A percentile compares a stretch with the other conserved stretches of the same genome.
Evolutionary conservation across 2,113 vertebrate genomes (phyloP).

Genomic region (Mustelus asterias): DNA sequence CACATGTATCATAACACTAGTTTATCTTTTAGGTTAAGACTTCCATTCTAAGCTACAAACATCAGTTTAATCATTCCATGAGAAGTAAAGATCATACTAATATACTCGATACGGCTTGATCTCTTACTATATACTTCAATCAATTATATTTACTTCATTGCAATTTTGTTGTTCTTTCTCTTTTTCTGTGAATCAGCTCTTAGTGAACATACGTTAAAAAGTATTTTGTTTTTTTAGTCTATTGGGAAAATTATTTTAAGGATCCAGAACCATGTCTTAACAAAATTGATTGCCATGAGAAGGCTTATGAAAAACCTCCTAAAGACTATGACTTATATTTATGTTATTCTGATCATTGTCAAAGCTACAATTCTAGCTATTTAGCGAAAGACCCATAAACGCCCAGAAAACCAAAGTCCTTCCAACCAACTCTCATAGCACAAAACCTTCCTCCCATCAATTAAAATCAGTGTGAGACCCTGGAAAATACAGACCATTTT

Average conservation of each 20-base stretch:
- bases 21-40: not conserved
- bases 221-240: not conserved
- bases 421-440: not conserved
- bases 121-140: not conserved
- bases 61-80: not conserved
- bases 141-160: not conserved
- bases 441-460: not conserved
- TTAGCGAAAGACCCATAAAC: not conserved
- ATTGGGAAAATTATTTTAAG: not conserved
- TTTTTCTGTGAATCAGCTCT: not conserved
- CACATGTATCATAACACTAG: not conserved
- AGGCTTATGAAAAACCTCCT: not conserved
- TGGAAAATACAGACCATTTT: not conserved
- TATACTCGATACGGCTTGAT: not conserved
- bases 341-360: not conserved
- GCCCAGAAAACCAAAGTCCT: not conserved
- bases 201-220: not conserved
- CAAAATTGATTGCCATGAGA: constrained; percentile 2
- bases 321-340: not conserved
- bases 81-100: not conserved
- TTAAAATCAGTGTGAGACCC: not conserved
- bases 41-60: not conserved
- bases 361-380: not conserved
- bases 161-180: not conserved
- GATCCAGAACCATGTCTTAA: not conserved